Percentiles rank a stretch among this genome's conserved stretches.
Evolutionary conservation across 1,140 invertebrate species (phyloP).

Genomic region (Paraescarpia echinospica): DNA sequence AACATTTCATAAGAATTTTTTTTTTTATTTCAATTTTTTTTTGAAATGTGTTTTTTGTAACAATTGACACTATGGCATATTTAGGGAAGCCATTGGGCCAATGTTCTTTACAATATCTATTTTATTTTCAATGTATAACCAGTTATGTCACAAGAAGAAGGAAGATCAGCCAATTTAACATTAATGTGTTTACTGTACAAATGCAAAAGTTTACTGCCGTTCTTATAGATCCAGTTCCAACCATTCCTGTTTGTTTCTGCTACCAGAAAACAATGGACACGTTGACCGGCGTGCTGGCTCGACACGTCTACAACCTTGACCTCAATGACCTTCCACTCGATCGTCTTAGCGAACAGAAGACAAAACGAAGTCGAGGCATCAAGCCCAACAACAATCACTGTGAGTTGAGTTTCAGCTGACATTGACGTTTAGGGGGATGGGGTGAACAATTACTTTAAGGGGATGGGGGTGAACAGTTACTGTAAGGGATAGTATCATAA

Average conservation of each 20-base stretch:
- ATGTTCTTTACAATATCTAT: too few relatives aligned
- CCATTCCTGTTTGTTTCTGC: not conserved
- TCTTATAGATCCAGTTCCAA: not conserved
- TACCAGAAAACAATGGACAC: slow-evolving; percentile 93
- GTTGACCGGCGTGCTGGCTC: slow-evolving; percentile 84
- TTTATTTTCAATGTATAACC: too few relatives aligned
- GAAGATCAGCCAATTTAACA: too few relatives aligned
- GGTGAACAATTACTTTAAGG: not conserved
- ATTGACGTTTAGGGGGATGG: too few relatives aligned
- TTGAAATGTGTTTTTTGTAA: too few relatives aligned
- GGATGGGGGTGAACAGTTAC: not conserved
- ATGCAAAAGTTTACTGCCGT: not conserved
- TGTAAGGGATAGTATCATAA: not conserved
- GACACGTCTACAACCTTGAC: slow-evolving; percentile 91
- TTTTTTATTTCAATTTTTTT: too few relatives aligned
- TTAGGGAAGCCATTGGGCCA: too few relatives aligned
- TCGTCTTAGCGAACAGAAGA: slow-evolving; percentile 79
- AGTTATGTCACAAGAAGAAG: too few relatives aligned
- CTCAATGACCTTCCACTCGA: slow-evolving; percentile 86
- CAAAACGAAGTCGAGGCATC: slow-evolving; percentile 60
- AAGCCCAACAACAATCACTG: slow-evolving; percentile 9
- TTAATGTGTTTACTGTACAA: not conserved
- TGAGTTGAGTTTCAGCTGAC: not conserved
- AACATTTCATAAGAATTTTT: too few relatives aligned
- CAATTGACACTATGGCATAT: too few relatives aligned